phyloP scores from a whole-genome alignment of 2,113 vertebrate species.

The Paradoxurus hermaphroditus region DNA sequence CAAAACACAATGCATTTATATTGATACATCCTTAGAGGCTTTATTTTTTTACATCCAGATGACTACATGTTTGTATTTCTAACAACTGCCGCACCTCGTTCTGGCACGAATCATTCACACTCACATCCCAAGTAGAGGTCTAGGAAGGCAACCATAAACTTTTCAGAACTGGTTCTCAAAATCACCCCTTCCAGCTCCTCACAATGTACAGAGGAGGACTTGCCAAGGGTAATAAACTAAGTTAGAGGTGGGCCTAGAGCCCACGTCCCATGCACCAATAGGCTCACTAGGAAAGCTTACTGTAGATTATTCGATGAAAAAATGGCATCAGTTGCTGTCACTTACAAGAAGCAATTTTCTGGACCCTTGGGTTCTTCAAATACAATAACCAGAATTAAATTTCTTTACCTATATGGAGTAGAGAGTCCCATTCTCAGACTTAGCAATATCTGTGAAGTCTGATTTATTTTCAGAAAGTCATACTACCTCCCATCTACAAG shows the following conservation, averaged over 20 bases:
- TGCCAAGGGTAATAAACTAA: neutral
- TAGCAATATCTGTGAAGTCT: slow-evolving; percentile 18
- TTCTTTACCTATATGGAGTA: neutral
- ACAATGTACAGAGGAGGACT: slow-evolving; percentile 21
- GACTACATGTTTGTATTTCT: slow-evolving; percentile 15
- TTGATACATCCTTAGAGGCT: neutral
- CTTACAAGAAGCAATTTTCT: slow-evolving; percentile 26
- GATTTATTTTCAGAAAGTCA: slow-evolving; percentile 47
- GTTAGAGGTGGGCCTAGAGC: neutral
- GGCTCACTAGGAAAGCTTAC: slow-evolving; percentile 7
- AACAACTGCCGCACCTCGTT: neutral
- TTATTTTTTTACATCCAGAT: neutral
- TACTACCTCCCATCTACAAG: neutral
- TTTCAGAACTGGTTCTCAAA: slow-evolving; percentile 36
- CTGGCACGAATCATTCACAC: slow-evolving; percentile 37
- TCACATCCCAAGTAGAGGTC: neutral
- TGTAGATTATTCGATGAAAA: slow-evolving; percentile 6
- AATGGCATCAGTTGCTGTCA: neutral
- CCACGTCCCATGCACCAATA: neutral
- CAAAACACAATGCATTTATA: neutral
- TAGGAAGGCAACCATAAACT: neutral
- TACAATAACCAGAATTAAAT: slow-evolving; percentile 16
- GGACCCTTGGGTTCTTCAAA: slow-evolving; percentile 16
- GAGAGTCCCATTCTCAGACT: neutral
- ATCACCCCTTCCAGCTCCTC: neutral